These are phyloP conservation scores for Acipenser ruthenus DNA, from an alignment of 2,797 vertebrate species.

Conservation along the genomic window DNA sequence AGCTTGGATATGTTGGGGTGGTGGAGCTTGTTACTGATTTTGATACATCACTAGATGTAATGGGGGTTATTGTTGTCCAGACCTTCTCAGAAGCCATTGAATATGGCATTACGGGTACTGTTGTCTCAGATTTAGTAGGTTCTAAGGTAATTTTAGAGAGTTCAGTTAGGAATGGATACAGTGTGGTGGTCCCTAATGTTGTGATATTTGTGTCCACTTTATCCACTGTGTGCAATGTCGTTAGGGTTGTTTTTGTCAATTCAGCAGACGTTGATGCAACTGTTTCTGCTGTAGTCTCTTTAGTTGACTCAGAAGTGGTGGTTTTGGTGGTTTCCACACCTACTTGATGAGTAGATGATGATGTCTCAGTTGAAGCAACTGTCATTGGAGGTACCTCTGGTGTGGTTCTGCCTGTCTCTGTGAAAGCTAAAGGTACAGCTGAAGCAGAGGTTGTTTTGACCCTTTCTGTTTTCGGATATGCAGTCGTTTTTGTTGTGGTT, in stretches of 20 bases:
- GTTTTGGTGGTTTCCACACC: too few species aligned
- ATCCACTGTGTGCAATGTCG: background rate
- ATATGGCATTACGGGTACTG: conserved; percentile 10
- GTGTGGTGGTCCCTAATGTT: conserved; percentile 13
- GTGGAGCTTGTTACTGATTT: background rate
- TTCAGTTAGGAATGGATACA: conserved; percentile 12
- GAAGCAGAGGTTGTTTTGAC: conserved; percentile 29
- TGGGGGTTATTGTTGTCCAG: conserved; percentile 8
- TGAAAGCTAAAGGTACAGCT: conserved; percentile 24
- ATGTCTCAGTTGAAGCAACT: conserved; percentile 31
- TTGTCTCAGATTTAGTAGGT: conserved; percentile 20
- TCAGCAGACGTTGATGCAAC: conserved; percentile 11
- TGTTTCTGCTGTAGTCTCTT: conserved; percentile 26
- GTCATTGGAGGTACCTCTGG: conserved; percentile 22
- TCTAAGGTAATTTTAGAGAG: conserved; percentile 21
- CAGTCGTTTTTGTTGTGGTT: conserved; percentile 22
- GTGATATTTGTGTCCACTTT: conserved; percentile 9
- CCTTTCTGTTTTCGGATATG: conserved; percentile 17
- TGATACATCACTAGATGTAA: conserved; percentile 18
- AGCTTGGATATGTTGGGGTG: conserved; percentile 6
- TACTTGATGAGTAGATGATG: conserved; percentile 31
- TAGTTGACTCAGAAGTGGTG: conserved; percentile 19
- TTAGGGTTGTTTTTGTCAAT: conserved; percentile 19
- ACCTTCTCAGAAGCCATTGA: too few species aligned
- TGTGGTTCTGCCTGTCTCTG: conserved; percentile 32